These are phyloP conservation scores for Echeneis naucrates DNA, from an alignment of 2,797 vertebrate genomes.

Conservation along the genomic window DNA sequence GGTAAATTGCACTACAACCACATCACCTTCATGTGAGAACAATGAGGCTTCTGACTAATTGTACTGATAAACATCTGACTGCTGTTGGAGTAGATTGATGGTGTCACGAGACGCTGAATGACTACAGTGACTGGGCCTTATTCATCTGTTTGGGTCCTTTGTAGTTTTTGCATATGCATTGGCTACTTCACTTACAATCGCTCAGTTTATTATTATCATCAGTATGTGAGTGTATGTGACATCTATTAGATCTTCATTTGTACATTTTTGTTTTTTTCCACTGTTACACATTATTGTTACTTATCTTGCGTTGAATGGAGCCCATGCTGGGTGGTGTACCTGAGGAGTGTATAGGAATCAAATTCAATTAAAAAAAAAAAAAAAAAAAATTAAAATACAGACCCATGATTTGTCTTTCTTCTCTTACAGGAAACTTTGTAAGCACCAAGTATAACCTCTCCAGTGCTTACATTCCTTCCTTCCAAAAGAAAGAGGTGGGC, in stretches of 20 bases:
- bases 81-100: slow-evolving; percentile 37
- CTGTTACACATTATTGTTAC: not conserved
- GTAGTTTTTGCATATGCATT: slow-evolving; percentile 45
- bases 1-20: slow-evolving; percentile 56
- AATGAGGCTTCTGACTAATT: slow-evolving; percentile 71
- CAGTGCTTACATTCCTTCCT: slow-evolving; percentile 87
- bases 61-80: slow-evolving; percentile 67
- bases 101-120: slow-evolving; percentile 54
- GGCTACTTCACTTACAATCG: slow-evolving; percentile 10
- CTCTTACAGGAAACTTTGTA: slow-evolving; percentile 82
- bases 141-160: slow-evolving; percentile 37
- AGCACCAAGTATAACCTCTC: slow-evolving; percentile 85
- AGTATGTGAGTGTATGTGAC: slow-evolving; percentile 13
- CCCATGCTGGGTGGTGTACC: not conserved
- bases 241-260: slow-evolving; percentile 12
- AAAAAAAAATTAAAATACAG: slow-evolving; percentile 29
- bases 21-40: slow-evolving; percentile 58
- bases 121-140: slow-evolving; percentile 49
- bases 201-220: not conserved
- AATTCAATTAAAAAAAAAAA: too few species aligned
- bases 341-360: not conserved
- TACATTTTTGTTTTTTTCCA: slow-evolving; percentile 14
- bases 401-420: slow-evolving; percentile 14
- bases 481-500: slow-evolving; percentile 95
- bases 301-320: not conserved